A percentile compares a stretch with the other conserved stretches of the same genome.
phyloP scores from a whole-genome alignment of 2,888 invertebrate genomes.

The Plebejus argus region DNA sequence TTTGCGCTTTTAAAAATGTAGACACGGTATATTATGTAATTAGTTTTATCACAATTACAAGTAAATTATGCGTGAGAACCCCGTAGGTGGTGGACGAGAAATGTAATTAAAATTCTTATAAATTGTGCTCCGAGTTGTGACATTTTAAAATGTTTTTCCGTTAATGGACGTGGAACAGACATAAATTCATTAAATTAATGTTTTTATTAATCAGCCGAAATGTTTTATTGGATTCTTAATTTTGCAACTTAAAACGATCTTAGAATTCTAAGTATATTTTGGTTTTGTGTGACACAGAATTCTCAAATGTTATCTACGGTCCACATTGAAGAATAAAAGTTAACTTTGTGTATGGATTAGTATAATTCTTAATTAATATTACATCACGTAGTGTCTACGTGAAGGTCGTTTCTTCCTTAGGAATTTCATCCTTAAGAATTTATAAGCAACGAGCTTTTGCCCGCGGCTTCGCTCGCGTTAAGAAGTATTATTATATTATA shows the following conservation, averaged over 20 bases:
- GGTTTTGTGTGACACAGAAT: too few relatives aligned
- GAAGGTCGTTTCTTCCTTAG: too few relatives aligned
- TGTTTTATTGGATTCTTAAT: conserved; percentile 1
- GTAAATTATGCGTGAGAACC: conserved; percentile 21
- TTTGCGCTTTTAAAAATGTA: not conserved
- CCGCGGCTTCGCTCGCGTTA: too few relatives aligned
- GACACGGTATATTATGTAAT: not conserved
- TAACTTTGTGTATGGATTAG: too few relatives aligned
- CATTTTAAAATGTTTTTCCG: conserved; percentile 21
- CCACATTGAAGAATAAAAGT: too few relatives aligned
- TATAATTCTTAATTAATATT: too few relatives aligned
- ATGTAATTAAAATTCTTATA: conserved; percentile 21
- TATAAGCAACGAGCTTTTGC: too few relatives aligned
- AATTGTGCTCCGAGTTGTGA: not conserved
- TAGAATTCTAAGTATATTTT: not conserved
- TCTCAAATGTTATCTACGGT: too few relatives aligned
- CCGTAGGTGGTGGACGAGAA: conserved; percentile 11
- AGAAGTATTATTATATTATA: too few relatives aligned
- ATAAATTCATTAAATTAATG: conserved; percentile 19
- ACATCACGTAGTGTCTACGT: too few relatives aligned
- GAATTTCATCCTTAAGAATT: too few relatives aligned
- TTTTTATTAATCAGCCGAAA: not conserved
- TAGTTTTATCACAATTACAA: conserved; percentile 18
- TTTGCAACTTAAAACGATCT: not conserved
- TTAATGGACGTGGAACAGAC: conserved; percentile 4